Evolutionary conservation across 1,140 invertebrate species (phyloP), one percentile per base, ranked within the genome.

Genomic region (Drosophila parabipectinata): DNA sequence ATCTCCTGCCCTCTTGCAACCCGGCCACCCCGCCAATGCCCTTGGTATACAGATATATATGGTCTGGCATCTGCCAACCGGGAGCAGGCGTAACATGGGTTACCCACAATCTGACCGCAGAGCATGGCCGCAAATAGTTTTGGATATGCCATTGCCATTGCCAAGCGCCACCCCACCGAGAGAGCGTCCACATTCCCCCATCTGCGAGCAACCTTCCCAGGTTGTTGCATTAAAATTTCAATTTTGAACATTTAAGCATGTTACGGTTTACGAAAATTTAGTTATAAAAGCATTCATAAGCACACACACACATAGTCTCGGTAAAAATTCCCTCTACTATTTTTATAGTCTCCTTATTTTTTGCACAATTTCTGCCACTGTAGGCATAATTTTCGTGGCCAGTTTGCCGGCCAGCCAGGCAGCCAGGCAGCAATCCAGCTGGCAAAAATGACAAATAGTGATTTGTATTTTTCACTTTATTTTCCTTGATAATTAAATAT

Each of bases 81-180:
- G 63, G 63, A 69, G 51, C 66, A 69, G 69, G 41, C 78, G 63
- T 66, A 71, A 77, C 82, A 77, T 74, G 67, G 67, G 73, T 60
- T 77, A 61, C 63, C 74, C 78, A 71, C 71, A 79, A 74, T 47
- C 75, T 69, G 76, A 88, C 83, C 83, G 63, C 83, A 88, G 37
- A 79, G 79, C 83, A 85, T 72, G 74, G 58, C 82, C 82, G 71
- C 82, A 85, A 88, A 87, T 85, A 85, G 79, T 88, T 85, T 85
- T 58, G 82, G 69, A 87, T 79, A 72, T 62, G 56, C 51, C 60
- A 57, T 39, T 62, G 56, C 51, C 60, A 57, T 39, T 32, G 32
- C 51, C 63, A 72, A 26, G 10, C 48, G 28, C 21, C 55, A 8
- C 9, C 14, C 12, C 26, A 18, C 10, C 5, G 15, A 44, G 15